phyloP scores from a whole-genome alignment of 53 echinoderm and acorn worm species.

The Stichopus horrens region DNA sequence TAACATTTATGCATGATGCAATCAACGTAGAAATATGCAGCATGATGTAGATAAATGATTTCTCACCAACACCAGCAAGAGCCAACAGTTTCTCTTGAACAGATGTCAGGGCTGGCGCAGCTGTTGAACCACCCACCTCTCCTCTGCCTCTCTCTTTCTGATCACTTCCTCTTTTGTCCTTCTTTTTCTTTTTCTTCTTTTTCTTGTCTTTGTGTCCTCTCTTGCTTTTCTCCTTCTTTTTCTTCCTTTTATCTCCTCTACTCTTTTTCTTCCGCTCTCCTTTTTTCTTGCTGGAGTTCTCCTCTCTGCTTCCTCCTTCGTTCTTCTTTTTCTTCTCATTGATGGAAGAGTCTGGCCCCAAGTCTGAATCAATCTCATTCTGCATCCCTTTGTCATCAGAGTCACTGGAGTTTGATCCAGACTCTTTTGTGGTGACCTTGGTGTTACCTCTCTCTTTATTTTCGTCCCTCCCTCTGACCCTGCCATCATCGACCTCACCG shows the following conservation, averaged over 20 bases:
- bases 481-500: not conserved
- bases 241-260: conserved; percentile 56
- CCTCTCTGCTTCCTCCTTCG: not conserved
- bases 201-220: conserved; percentile 60
- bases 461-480: not conserved
- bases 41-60: not conserved
- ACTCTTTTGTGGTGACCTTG: not conserved
- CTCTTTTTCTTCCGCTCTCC: conserved; percentile 21
- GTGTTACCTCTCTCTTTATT: not conserved
- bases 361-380: not conserved
- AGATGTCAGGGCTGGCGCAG: not conserved
- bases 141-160: not conserved
- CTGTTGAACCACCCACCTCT: not conserved
- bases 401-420: conserved; percentile 4
- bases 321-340: not conserved
- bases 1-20: not conserved
- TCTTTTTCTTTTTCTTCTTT: conserved; percentile 43
- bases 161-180: conserved; percentile 43
- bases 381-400: not conserved
- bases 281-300: conserved; percentile 5
- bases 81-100: conserved; percentile 41
- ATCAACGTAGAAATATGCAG: not conserved
- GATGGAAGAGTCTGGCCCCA: not conserved
- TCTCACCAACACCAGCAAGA: conserved; percentile 47
- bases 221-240: conserved; percentile 57